Evolutionary conservation across 2,797 vertebrate genomes (phyloP).

Genomic region (Petrocephalus schoutedeni): DNA sequence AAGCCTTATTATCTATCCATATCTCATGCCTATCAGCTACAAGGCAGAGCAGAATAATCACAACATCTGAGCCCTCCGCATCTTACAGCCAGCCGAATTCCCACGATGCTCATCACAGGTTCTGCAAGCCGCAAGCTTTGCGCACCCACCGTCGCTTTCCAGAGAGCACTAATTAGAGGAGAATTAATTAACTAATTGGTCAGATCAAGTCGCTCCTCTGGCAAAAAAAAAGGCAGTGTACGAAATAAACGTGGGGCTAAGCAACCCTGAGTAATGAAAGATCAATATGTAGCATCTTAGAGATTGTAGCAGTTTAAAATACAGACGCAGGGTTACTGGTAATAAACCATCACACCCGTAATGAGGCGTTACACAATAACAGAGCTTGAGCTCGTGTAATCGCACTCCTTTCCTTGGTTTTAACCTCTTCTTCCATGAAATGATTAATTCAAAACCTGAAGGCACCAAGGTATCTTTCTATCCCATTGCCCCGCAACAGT

Average conservation of each 20-base stretch:
- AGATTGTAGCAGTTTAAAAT: not conserved
- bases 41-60: not conserved
- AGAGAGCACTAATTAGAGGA: conserved; percentile 8
- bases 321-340: not conserved
- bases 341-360: not conserved
- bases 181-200: conserved; percentile 16
- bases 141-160: not conserved
- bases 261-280: not conserved
- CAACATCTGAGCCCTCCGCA: not conserved
- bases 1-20: conserved; percentile 7
- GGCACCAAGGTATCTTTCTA: not conserved
- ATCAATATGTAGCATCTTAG: conserved; percentile 2
- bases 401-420: not conserved
- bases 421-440: not conserved
- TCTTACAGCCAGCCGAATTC: not conserved
- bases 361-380: not conserved
- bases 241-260: not conserved
- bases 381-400: not conserved
- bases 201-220: not conserved
- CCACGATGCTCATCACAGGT: not conserved
- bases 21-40: conserved; percentile 12
- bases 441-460: not conserved
- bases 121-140: not conserved
- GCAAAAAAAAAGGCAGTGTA: not conserved
- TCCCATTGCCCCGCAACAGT: not conserved